Percentiles rank a stretch among this genome's conserved stretches.
These are phyloP conservation scores for Lutjanus campechanus DNA, from an alignment of 2,797 vertebrate species.

Conservation along the genomic window DNA sequence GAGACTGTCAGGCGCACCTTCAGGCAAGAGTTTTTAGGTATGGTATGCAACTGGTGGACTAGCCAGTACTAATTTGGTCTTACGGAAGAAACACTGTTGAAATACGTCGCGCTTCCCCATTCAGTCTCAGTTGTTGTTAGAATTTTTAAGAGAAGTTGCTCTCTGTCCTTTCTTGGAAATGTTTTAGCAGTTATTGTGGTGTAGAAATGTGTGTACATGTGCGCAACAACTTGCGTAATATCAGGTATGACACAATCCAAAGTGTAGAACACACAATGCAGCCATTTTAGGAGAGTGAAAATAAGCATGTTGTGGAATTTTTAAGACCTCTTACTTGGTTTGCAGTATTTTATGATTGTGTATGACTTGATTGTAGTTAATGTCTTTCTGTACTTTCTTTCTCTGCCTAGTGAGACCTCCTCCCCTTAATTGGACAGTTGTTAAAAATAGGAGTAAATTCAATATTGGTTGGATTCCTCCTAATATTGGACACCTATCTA, in stretches of 20 bases:
- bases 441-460: not conserved
- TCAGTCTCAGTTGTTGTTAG: not conserved
- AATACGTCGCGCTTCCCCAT: constrained; percentile 48
- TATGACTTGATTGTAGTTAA: not conserved
- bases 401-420: constrained; percentile 49
- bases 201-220: not conserved
- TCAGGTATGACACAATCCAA: not conserved
- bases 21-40: rapidly evolving
- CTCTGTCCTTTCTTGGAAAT: constrained; percentile 16
- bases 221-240: not conserved
- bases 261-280: not conserved
- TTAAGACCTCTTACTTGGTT: not conserved
- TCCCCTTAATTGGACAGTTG: constrained; percentile 28
- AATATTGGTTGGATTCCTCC: constrained; percentile 42
- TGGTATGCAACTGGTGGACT: not conserved
- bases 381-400: not conserved
- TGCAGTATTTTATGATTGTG: not conserved
- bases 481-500: rapidly evolving
- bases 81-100: constrained; percentile 3
- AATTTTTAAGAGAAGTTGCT: constrained; percentile 4
- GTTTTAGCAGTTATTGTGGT: not conserved
- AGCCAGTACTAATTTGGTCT: not conserved
- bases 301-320: not conserved
- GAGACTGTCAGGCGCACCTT: constrained; percentile 26
- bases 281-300: not conserved